phyloP scores from a whole-genome alignment of 2,888 invertebrate genomes.

The Leptopilina drosophilae region DNA sequence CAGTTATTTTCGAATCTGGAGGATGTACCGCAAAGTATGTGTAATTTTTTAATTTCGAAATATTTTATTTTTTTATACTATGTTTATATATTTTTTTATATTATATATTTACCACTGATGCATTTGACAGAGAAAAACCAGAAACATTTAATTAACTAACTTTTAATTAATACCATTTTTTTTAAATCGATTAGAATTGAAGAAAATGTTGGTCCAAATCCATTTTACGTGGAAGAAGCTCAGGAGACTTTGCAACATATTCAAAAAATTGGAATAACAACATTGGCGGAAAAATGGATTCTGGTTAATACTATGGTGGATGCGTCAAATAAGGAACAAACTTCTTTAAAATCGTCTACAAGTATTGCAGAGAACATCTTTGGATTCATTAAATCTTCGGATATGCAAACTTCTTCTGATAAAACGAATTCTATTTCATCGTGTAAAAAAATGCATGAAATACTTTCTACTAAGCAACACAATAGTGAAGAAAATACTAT shows the following conservation, averaged over 20 bases:
- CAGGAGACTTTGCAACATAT: conserved; percentile 89
- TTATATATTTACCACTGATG: no score
- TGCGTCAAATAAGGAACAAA: conserved; percentile 74
- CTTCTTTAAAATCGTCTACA: conserved; percentile 61
- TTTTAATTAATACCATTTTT: not conserved
- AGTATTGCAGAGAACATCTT: conserved; percentile 75
- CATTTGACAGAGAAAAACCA: no score
- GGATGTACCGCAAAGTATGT: conserved; percentile 83
- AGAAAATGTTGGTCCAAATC: conserved; percentile 84
- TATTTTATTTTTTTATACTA: no score
- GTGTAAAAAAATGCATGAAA: conserved; percentile 76
- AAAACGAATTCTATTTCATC: conserved; percentile 60
- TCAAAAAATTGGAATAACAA: conserved; percentile 86
- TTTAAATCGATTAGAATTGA: conserved; percentile 77
- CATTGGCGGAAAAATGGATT: conserved; percentile 84
- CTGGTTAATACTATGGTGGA: conserved; percentile 83
- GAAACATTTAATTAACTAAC: no score
- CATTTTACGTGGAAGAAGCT: conserved; percentile 93
- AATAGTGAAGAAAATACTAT: conserved; percentile 78
- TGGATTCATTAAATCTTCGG: conserved; percentile 72
- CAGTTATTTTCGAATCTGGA: conserved; percentile 87
- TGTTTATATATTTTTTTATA: no score
- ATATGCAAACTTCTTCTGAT: conserved; percentile 72
- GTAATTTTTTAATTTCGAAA: not conserved
- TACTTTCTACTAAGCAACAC: conserved; percentile 81